These are phyloP conservation scores for Saccostrea glomerata DNA, from an alignment of 1,140 invertebrate species.

Conservation along the genomic window DNA sequence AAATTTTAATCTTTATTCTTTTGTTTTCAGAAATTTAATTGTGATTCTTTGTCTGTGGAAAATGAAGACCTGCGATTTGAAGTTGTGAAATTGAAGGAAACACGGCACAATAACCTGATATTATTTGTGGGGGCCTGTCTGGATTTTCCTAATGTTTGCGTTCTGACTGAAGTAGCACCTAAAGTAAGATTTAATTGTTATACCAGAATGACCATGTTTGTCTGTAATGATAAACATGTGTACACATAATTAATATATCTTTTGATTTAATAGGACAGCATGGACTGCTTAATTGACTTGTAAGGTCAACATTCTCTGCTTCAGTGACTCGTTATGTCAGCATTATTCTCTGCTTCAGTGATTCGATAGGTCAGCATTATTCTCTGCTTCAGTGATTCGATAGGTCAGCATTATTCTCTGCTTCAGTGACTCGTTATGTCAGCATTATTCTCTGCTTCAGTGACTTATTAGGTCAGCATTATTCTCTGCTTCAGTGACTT, in stretches of 20 bases:
- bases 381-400: no score
- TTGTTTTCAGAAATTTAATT: slow-evolving; percentile 56
- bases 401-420: no score
- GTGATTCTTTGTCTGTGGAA: slow-evolving; percentile 55
- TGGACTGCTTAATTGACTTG: no score
- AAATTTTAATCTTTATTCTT: neutral
- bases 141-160: slow-evolving; percentile 58
- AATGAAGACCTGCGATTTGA: slow-evolving; percentile 54
- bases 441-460: no score
- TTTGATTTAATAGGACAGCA: no score
- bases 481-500: no score
- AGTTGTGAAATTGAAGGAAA: slow-evolving; percentile 55
- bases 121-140: slow-evolving; percentile 62
- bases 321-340: neutral
- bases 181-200: slow-evolving; percentile 51
- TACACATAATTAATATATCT: no score
- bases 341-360: neutral
- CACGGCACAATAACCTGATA: slow-evolving; percentile 62
- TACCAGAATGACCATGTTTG: neutral
- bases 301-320: no score
- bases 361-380: neutral
- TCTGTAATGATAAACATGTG: neutral
- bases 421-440: no score
- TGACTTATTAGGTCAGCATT: no score
- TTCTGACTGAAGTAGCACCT: slow-evolving; percentile 56